Base-by-base conservation (phyloP, 2,797 vertebrate species). In the Enteromius anoplus region DNA sequence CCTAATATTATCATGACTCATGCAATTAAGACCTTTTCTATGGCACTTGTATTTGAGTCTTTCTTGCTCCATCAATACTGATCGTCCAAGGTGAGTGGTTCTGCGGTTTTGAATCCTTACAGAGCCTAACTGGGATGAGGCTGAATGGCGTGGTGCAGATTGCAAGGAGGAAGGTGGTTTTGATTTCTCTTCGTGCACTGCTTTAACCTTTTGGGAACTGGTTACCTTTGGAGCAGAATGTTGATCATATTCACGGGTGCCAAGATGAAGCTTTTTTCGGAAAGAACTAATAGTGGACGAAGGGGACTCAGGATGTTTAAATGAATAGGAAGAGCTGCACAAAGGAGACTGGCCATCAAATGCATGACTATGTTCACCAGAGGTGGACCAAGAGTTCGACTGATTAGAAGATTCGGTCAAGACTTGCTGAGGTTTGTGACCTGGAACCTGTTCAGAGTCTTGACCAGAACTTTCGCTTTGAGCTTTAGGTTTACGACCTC, bases 401-500 rank as follows among this genome's bases (percentile, higher is more conserved):
- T 65, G 49, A 83, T 49, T 49, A 9, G 71, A 32, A 60, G 84
- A 78, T 42, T 86, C 83, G 71, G 78, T 17, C 6, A 75, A 81
- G 65, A 82, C 37, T 64, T 80, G 78, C 45, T 69, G 76, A 71
- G 79, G 75, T 11, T 78, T 82, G 40, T 51, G 66, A 19, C 55
- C 26, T 3, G 14, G 2, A 79, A 58, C 66, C 47, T 65, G 75
- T 2, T 86, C 88, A 40, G 78, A 90, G 82, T 89, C 78, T 19
- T 83, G 60, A 70, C 60, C 88, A 47, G 86, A 81, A 76, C 79
- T 87, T 55, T 83, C 40, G 8, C 70, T 87, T 72, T 92, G 91
- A 69, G 93, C 93, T 92, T 99, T 99, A 2, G 98, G 98, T 86
- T 99, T 99, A 76, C 98, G 95, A 42, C 98, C 98, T 90, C 98